A percentile compares a stretch with the other conserved stretches of the same genome.
Conservation (phyloP, 1,140 invertebrate genomes). For the Drosophila punjabiensis region DNA sequence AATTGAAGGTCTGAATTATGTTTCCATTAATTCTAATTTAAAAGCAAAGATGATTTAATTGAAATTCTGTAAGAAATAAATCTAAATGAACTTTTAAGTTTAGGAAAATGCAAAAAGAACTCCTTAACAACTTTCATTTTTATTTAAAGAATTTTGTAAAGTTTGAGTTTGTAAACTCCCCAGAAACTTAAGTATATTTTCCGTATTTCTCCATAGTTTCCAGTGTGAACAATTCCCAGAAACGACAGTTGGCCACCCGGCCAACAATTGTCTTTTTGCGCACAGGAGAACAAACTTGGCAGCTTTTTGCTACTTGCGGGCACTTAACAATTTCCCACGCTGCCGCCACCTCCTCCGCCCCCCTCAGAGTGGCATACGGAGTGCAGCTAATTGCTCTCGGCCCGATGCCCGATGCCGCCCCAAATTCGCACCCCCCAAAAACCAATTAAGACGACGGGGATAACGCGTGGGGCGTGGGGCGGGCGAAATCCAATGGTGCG, state of each 20-base stretch:
- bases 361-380: slow-evolving; percentile 39
- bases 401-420: slow-evolving; percentile 17
- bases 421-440: slow-evolving; percentile 59
- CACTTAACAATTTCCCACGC: slow-evolving; percentile 67
- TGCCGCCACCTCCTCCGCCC: background rate
- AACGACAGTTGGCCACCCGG: slow-evolving; percentile 32
- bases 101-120: background rate
- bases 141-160: background rate
- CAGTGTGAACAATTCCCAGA: slow-evolving; percentile 2
- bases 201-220: background rate
- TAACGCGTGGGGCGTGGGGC: background rate
- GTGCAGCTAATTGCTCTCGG: slow-evolving; percentile 73
- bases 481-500: slow-evolving; percentile 39
- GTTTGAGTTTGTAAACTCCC: background rate
- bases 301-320: slow-evolving; percentile 65
- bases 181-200: background rate
- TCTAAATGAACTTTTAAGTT: background rate
- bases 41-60: background rate
- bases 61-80: background rate
- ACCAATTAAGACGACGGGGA: slow-evolving; percentile 72
- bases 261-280: slow-evolving; percentile 51
- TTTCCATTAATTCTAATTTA: background rate
- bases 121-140: background rate
- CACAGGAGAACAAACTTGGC: slow-evolving; percentile 34
- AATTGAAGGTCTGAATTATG: background rate